Percentiles rank a stretch among this genome's conserved stretches.
Conservation (phyloP, 1,140 invertebrate genomes). For the Pseudachorutes palmiensis region DNA sequence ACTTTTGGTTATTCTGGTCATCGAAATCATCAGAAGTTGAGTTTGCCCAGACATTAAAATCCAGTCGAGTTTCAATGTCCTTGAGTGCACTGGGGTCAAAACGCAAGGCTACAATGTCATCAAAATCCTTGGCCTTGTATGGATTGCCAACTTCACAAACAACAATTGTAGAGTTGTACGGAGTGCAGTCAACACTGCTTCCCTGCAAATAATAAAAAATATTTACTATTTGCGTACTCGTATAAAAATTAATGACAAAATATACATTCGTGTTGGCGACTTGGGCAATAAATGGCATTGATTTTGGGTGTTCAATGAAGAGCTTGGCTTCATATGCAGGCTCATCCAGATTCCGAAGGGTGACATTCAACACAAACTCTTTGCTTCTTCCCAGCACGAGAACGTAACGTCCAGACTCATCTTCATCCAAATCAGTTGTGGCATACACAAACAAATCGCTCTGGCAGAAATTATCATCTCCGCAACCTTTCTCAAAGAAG, state of each 20-base stretch:
- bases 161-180: constrained; percentile 59
- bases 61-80: constrained; percentile 58
- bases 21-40: constrained; percentile 69
- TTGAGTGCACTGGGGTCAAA: constrained; percentile 69
- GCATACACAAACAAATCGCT: constrained; percentile 70
- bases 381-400: constrained; percentile 64
- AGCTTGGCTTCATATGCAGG: constrained; percentile 84
- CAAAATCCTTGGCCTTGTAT: constrained; percentile 56
- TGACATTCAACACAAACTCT: constrained; percentile 66
- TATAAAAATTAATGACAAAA: not conserved
- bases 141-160: constrained; percentile 82
- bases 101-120: constrained; percentile 55
- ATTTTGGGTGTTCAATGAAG: constrained; percentile 66
- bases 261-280: constrained; percentile 42
- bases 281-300: constrained; percentile 67
- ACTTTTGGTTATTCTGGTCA: constrained; percentile 50
- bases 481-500: constrained; percentile 88
- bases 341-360: constrained; percentile 68
- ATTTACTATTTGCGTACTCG: no score
- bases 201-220: constrained; percentile 28
- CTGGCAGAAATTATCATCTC: constrained; percentile 76
- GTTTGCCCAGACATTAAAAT: constrained; percentile 68
- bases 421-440: constrained; percentile 51
- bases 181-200: constrained; percentile 37
- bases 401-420: constrained; percentile 31